Evolutionary conservation across 2,797 vertebrate species (phyloP), one percentile per base, ranked within the genome.

Genomic region (Lates japonicus): DNA sequence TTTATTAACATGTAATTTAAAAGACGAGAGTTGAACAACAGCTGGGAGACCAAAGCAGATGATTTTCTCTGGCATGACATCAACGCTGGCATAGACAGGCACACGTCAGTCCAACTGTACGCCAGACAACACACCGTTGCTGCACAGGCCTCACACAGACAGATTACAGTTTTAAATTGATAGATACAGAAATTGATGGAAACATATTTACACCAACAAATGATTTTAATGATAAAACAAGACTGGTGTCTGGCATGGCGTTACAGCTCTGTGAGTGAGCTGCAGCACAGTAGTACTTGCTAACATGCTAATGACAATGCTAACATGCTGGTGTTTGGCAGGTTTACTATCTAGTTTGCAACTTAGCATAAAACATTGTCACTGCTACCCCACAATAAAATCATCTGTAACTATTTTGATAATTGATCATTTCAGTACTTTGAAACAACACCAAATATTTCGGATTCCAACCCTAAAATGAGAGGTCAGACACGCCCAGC

Each of bases 1-100:
- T 94, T 92, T 94, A 95, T 94, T 92, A 95, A 93, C 74, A n/a
- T 87, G 76, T 89, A 86, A 59, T 93, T 92, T 91, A 90, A 92
- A 91, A 87, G 90, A 86, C 52, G 64, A 88, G 89, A 93, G 87
- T 86, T 83, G 87, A 88, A 89, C 89, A 94, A 92, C 94, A 95
- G 93, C 94, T 95, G 95, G 81, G 85, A 86, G 80, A 89, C 82
- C 81, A 70, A n/a, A n/a, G 35, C 58, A 83, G 84, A 80, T 31
- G 29, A 70, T 71, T 93, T 93, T 90, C 88, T 88, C 88, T 89
- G 80, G 89, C 90, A 90, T 93, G 93, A 94, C 91, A 89, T 92
- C 89, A 93, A 80, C 52, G 60, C 70, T 81, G 74, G 81, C 89
- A 87, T 76, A 72, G 83, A 84, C 55, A 52, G 61, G 81, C 80